Conservation (phyloP, 2,113 vertebrate genomes). For the Raja brachyura region DNA sequence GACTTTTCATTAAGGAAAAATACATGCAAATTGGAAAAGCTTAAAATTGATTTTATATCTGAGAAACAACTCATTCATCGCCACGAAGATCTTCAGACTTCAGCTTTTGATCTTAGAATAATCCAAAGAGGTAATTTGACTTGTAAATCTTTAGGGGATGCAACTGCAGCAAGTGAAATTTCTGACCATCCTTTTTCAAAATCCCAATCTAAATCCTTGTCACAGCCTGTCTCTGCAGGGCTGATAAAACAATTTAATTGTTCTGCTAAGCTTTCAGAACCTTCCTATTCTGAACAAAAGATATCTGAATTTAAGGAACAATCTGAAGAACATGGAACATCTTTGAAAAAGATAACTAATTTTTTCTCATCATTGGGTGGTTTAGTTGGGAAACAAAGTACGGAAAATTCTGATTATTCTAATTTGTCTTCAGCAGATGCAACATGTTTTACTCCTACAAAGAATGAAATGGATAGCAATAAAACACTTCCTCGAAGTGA, state of each 20-base stretch:
- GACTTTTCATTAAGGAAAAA: conserved; percentile 61
- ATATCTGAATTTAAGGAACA: conserved; percentile 56
- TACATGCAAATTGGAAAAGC: conserved; percentile 71
- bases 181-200: neutral
- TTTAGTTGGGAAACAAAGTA: conserved; percentile 53
- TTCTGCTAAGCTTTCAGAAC: conserved; percentile 50
- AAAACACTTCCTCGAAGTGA: neutral
- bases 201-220: conserved; percentile 19
- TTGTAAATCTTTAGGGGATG: conserved; percentile 57
- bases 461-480: neutral
- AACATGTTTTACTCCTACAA: conserved; percentile 36
- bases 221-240: conserved; percentile 48
- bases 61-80: conserved; percentile 46
- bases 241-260: conserved; percentile 57
- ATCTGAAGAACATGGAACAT: conserved; percentile 56
- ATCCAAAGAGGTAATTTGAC: conserved; percentile 53
- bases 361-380: conserved; percentile 68
- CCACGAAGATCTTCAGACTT: conserved; percentile 53
- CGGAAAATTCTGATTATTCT: conserved; percentile 47
- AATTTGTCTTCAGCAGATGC: neutral
- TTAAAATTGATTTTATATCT: conserved; percentile 66
- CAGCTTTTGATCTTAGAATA: conserved; percentile 68
- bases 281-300: conserved; percentile 55
- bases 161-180: conserved; percentile 43
- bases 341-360: conserved; percentile 65